Conservation (phyloP, 23 tunicate genomes). For the Pegea sp. region DNA sequence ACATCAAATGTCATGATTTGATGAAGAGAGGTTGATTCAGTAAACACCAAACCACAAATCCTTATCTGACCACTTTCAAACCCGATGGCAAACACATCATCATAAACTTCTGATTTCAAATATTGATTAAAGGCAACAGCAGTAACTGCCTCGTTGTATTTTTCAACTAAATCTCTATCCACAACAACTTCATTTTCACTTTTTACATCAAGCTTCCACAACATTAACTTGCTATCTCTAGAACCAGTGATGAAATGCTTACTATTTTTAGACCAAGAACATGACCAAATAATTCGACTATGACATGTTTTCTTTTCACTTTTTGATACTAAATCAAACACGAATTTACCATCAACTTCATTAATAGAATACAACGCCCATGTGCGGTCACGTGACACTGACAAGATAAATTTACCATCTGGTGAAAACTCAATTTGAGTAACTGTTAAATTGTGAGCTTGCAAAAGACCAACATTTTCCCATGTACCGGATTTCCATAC, state of each 20-base stretch:
- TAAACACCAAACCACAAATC: conserved; percentile 1
- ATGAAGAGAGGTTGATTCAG: not conserved
- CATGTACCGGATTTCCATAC: conserved; percentile 32
- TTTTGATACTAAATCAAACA: conserved; percentile 9
- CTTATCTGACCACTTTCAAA: conserved; percentile 43
- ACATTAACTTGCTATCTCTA: conserved; percentile 62
- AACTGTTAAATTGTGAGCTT: conserved; percentile 65
- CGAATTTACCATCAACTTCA: not conserved
- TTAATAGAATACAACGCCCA: conserved; percentile 41
- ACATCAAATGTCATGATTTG: conserved; percentile 3
- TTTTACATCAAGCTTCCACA: conserved; percentile 33
- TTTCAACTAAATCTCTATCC: not conserved
- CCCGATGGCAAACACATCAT: conserved; percentile 42
- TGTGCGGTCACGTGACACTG: conserved; percentile 83
- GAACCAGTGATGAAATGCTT: conserved; percentile 50
- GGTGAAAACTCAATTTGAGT: conserved; percentile 85
- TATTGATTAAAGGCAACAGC: conserved; percentile 49
- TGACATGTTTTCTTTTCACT: conserved; percentile 72
- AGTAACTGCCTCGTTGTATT: conserved; percentile 28
- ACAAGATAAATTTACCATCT: conserved; percentile 28
- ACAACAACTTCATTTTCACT: conserved; percentile 1
- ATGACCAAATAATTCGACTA: conserved; percentile 74
- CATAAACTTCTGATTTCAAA: not conserved
- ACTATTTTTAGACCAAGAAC: conserved; percentile 73
- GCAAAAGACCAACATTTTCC: conserved; percentile 20